A percentile compares a stretch with the other conserved stretches of the same genome.
These are phyloP conservation scores for Mesorhabditis belari DNA, from an alignment of 2,888 invertebrate species.

Conservation along the genomic window DNA sequence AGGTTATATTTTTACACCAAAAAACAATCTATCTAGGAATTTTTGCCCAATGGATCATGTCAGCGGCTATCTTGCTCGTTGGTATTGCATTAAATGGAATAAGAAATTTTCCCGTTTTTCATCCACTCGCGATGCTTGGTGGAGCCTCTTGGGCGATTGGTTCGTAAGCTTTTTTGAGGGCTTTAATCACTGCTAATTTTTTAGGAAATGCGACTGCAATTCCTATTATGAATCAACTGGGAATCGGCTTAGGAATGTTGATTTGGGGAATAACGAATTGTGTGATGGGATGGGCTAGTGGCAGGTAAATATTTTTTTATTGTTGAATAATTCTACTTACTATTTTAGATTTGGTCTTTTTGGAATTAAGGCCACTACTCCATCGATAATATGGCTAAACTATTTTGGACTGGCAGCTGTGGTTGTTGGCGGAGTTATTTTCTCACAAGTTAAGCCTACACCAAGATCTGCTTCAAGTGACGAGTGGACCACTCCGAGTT, in stretches of 20 bases:
- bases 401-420: slow-evolving; percentile 45
- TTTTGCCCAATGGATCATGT: slow-evolving; percentile 59
- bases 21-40: slow-evolving; percentile 52
- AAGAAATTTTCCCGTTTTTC: slow-evolving; percentile 54
- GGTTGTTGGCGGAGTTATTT: slow-evolving; percentile 42
- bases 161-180: slow-evolving; percentile 19
- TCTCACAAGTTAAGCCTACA: slow-evolving; percentile 36
- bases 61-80: slow-evolving; percentile 54
- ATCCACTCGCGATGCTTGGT: slow-evolving; percentile 58
- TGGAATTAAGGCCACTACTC: slow-evolving; percentile 36
- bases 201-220: slow-evolving; percentile 58
- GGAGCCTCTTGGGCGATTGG: slow-evolving; percentile 58
- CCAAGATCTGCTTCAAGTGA: too few relatives aligned
- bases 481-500: too few relatives aligned
- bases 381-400: slow-evolving; percentile 31
- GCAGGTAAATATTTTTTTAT: slow-evolving; percentile 14
- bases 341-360: slow-evolving; percentile 45
- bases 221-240: slow-evolving; percentile 54
- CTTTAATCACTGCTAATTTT: not conserved
- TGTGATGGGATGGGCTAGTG: slow-evolving; percentile 48
- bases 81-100: slow-evolving; percentile 53
- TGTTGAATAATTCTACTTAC: not conserved
- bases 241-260: slow-evolving; percentile 55
- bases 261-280: slow-evolving; percentile 58
- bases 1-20: not conserved